Conservation (phyloP, 2,113 vertebrate species). For the Empidonax traillii region DNA sequence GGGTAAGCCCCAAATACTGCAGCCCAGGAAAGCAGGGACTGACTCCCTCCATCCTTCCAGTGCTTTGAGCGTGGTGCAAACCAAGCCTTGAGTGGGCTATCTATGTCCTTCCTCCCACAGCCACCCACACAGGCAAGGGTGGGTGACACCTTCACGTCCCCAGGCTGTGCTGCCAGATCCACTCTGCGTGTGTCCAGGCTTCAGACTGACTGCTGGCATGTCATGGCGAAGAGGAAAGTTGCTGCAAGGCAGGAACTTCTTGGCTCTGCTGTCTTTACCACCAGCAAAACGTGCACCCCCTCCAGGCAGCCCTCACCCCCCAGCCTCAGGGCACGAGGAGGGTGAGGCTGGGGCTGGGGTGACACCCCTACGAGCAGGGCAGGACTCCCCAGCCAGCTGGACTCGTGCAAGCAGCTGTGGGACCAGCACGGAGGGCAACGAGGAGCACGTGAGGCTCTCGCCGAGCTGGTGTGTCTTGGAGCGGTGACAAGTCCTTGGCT, state of each 20-base stretch:
- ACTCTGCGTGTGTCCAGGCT: accelerated
- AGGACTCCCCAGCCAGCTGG: background rate
- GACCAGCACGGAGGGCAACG: background rate
- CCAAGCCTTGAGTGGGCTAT: background rate
- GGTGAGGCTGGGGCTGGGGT: background rate
- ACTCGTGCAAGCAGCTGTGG: background rate
- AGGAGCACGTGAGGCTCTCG: background rate
- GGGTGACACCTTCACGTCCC: accelerated
- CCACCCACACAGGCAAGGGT: background rate
- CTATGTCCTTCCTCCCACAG: background rate
- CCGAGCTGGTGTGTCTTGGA: background rate
- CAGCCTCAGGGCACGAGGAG: background rate
- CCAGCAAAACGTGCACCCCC: accelerated
- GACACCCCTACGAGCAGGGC: background rate
- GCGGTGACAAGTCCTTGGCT: background rate
- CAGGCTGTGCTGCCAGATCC: background rate
- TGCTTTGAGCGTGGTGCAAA: accelerated
- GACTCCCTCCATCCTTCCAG: accelerated
- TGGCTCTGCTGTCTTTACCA: background rate
- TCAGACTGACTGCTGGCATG: background rate
- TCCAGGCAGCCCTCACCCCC: background rate
- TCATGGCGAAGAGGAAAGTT: accelerated
- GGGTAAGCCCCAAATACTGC: background rate
- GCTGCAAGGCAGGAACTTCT: background rate
- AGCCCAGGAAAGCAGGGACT: background rate